A percentile compares a stretch with the other conserved stretches of the same genome.
These are phyloP conservation scores for Oreochromis niloticus DNA, from an alignment of 2,113 vertebrate species.

Conservation along the genomic window DNA sequence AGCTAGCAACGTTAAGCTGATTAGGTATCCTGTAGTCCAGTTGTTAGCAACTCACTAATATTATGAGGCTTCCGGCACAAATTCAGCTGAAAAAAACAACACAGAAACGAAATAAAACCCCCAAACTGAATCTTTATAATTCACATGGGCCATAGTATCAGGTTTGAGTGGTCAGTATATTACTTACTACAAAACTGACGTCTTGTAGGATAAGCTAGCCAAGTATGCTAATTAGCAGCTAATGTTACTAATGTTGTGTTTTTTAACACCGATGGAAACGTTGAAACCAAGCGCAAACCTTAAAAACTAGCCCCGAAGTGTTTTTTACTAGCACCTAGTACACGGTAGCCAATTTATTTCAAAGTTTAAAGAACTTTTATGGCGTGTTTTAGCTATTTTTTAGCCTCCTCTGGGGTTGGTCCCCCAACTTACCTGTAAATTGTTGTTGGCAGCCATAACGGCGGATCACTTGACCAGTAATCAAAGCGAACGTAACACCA, in stretches of 20 bases:
- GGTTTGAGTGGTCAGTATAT: not conserved
- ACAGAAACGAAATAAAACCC: fast-evolving
- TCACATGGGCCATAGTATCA: not conserved
- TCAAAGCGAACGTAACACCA: not conserved
- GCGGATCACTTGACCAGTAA: slow-evolving; percentile 26
- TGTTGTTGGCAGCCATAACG: slow-evolving; percentile 76
- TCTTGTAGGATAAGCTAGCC: slow-evolving; percentile 3
- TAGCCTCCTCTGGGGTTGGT: not conserved
- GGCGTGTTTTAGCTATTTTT: not conserved
- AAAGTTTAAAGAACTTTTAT: not conserved
- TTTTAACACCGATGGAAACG: not conserved
- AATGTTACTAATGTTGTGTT: not conserved
- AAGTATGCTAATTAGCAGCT: slow-evolving; percentile 56
- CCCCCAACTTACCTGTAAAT: slow-evolving; percentile 74
- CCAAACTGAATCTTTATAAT: not conserved
- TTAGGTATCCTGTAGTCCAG: not conserved
- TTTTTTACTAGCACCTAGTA: fast-evolving
- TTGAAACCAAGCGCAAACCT: not conserved
- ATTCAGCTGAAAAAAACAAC: not conserved
- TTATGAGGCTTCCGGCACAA: not conserved
- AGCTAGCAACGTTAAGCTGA: slow-evolving; percentile 7
- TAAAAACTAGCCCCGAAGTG: not conserved
- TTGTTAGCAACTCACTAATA: not conserved
- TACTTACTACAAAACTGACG: not conserved
- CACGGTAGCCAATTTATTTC: not conserved